Conservation (phyloP, 2,797 vertebrate species). For the Sebastes umbrosus region DNA sequence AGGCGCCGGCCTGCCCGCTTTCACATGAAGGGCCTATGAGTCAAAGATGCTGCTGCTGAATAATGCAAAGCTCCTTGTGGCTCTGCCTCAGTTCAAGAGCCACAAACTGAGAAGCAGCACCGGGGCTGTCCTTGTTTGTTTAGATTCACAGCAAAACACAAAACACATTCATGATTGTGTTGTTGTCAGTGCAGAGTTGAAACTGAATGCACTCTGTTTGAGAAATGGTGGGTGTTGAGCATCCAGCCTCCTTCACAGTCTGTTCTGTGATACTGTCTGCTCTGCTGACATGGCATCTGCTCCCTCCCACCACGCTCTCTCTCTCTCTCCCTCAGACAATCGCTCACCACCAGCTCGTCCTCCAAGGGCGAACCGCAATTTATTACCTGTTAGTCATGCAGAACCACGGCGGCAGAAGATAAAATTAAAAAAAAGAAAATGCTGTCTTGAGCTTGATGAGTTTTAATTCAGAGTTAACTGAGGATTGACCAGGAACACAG, state of each 20-base stretch:
- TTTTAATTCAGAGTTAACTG: slow-evolving; percentile 56
- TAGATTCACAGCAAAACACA: neutral
- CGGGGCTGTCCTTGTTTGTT: neutral
- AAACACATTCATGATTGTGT: neutral
- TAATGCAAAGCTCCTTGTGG: slow-evolving; percentile 52
- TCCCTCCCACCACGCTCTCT: slow-evolving; percentile 14
- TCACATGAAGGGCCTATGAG: slow-evolving; percentile 34
- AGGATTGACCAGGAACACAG: slow-evolving; percentile 40
- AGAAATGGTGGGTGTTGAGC: slow-evolving; percentile 4
- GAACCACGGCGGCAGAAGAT: slow-evolving; percentile 45
- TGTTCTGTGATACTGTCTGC: slow-evolving; percentile 38
- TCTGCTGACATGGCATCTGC: slow-evolving; percentile 73
- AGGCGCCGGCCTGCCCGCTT: slow-evolving; percentile 14
- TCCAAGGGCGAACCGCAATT: slow-evolving; percentile 68
- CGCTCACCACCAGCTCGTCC: slow-evolving; percentile 36
- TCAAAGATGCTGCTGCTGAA: slow-evolving; percentile 59
- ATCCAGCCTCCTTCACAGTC: slow-evolving; percentile 48
- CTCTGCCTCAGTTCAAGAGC: slow-evolving; percentile 43
- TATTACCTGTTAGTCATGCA: slow-evolving; percentile 69
- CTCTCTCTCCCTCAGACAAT: slow-evolving; percentile 27
- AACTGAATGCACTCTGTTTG: neutral
- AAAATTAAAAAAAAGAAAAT: neutral
- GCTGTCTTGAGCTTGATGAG: slow-evolving; percentile 30
- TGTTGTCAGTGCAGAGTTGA: neutral
- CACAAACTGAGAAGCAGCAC: neutral